These are phyloP conservation scores for Zaprionus davidi DNA, from an alignment of 1,140 invertebrate genomes.

Conservation along the genomic window DNA sequence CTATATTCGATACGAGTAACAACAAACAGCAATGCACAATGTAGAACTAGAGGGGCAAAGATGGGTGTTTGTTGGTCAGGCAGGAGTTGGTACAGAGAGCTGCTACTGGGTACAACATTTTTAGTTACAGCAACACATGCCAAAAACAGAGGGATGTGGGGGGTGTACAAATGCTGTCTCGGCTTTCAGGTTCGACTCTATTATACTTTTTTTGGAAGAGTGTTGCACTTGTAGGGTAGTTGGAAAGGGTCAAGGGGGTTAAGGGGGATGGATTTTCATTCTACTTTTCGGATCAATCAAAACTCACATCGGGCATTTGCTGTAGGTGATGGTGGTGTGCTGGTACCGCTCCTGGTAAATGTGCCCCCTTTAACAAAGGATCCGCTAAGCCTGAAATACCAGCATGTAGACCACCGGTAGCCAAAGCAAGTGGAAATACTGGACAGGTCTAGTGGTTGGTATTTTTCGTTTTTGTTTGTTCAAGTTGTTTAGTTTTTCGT, in stretches of 20 bases:
- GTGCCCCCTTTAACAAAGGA: conserved; percentile 91
- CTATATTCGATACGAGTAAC: conserved; percentile 44
- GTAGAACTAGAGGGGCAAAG: conserved; percentile 42
- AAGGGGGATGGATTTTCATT: conserved; percentile 32
- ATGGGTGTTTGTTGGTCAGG: not conserved
- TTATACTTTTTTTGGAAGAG: conserved; percentile 9
- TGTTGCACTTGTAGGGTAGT: conserved; percentile 1
- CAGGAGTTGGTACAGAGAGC: conserved; percentile 6
- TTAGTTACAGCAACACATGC: conserved; percentile 46
- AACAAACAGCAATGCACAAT: conserved; percentile 60
- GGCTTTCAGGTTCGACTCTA: conserved; percentile 21
- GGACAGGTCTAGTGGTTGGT: conserved; percentile 77
- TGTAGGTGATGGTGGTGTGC: conserved; percentile 90
- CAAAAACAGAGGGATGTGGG: conserved; percentile 7
- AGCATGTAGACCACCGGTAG: conserved; percentile 84
- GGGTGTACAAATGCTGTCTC: conserved; percentile 44
- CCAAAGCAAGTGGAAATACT: conserved; percentile 84
- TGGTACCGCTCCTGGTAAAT: conserved; percentile 91
- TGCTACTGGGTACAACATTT: conserved; percentile 25
- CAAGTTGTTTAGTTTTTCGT: conserved; percentile 21
- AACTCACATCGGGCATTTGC: conserved; percentile 85
- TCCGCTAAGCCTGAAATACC: conserved; percentile 88
- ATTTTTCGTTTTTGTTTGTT: conserved; percentile 27
- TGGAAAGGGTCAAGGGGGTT: conserved; percentile 9
- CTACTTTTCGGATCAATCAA: conserved; percentile 63